A percentile compares a stretch with the other conserved stretches of the same genome.
Conservation (phyloP, 2,797 vertebrate genomes). For the Momotus momota region DNA sequence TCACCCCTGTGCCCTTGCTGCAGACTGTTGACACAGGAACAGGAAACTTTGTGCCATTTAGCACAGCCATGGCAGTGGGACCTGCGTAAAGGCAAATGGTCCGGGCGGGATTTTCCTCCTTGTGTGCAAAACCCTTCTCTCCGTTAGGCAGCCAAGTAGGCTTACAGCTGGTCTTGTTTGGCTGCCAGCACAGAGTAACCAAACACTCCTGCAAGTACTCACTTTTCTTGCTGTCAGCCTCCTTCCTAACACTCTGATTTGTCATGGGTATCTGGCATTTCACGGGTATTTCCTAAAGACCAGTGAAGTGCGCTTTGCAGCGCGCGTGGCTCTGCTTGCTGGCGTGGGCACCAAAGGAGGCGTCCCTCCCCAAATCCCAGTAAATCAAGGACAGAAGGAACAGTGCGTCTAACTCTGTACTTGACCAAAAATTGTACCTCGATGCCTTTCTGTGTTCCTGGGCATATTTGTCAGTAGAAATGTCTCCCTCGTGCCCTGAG, state of each 20-base stretch:
- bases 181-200: slow-evolving; percentile 17
- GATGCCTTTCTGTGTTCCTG: background rate
- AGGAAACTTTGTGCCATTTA: background rate
- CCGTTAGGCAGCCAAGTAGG: slow-evolving; percentile 3
- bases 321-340: background rate
- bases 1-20: background rate
- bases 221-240: slow-evolving; percentile 4
- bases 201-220: background rate
- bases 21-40: background rate
- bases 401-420: background rate
- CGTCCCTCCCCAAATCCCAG: background rate
- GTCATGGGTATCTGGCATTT: slow-evolving; percentile 51
- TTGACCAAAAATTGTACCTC: background rate
- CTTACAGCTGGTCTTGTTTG: slow-evolving; percentile 16
- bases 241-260: background rate
- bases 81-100: background rate
- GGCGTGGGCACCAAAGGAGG: background rate
- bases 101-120: background rate
- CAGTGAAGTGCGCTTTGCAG: slow-evolving; percentile 13
- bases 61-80: background rate
- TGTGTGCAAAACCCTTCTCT: background rate
- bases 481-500: background rate
- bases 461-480: background rate
- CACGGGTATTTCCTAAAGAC: slow-evolving; percentile 26
- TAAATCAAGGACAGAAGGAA: background rate